Base-by-base conservation (phyloP, 37 sponge, comb jelly and placozoan genomes). In the Haliclona indistincta region DNA sequence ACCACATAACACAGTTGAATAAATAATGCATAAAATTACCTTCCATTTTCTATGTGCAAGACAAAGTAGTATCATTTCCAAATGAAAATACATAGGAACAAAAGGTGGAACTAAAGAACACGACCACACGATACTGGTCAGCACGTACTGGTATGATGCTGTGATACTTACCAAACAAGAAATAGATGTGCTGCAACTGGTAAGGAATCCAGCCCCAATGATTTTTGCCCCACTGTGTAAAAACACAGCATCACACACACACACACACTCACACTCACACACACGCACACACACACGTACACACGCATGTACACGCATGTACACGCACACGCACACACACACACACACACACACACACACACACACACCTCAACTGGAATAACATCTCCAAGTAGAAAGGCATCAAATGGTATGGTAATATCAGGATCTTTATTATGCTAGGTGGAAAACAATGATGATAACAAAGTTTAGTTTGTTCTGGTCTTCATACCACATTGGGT, bases 161-260 rank as follows among this genome's bases (percentile, higher is more conserved):
- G 28, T 67, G 10, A 2, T 35, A 78, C 80, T 78, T 42, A 89
- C 89, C 25, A 0, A 91, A 38, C 41, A 83, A 91, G 84, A 91
- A 91, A 70, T 91, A 91, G 30, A 70, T 67, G 54, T 91, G 92
- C 67, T 91, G 92, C 20, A 70, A 56, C 43, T 83, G 79, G 71
- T 91, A 91, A 17, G 83, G 83, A 33, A 81, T 17, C 25, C 28
- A 79, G 30, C 83, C 83, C 84, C 83, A 86, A 37, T 75, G 65
- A 45, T 70, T 86, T 73, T 79, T 54, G 13, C 87, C 92, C 92
- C 92, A 91, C 56, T 35, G 8, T 42, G 13, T 25, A 15, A 29
- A 25, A 10, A 15, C 10, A 19, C 15, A 53, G 40, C 22, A 17
- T n/a, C n/a, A n/a, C n/a, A n/a, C n/a, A n/a, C n/a, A n/a, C n/a